Base-by-base conservation (phyloP, 64 coral and sea anemone genomes). In the Stichodactyla helianthus region DNA sequence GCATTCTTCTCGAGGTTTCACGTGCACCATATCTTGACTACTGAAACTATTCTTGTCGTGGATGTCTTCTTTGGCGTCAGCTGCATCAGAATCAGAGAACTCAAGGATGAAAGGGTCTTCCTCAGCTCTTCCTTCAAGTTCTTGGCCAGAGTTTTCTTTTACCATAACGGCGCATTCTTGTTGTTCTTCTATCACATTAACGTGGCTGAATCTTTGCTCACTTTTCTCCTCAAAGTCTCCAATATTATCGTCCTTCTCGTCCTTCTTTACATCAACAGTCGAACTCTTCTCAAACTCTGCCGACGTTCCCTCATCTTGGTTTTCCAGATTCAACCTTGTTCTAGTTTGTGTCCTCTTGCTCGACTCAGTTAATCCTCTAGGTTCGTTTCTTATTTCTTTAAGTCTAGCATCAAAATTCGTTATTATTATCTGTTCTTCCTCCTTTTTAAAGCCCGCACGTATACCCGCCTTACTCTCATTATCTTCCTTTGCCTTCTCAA, bases 31-130 rank as follows among this genome's bases (percentile, higher is more conserved):
- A 4, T 13, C 9, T 6, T 6, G 7, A 65, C 20, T n/a, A 65
- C 18, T 22, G 5, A 65, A 20, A n/a, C 18, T 65, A 18, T 65
- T n/a, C 62, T 65, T 65, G 5, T 22, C 62, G 22, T 65, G 9
- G 19, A n/a, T 22, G 19, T 9, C 62, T 65, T 7, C 12, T 8
- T 79, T 26, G 2, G 10, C 77, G 7, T 79, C 77, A 15, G 77
- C 31, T 13, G 28, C 77, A 50, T 79, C 77, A 51, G 77, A 79
- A 79, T 79, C 77, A 31, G 77, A 79, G 12, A 79, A 52, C 77
- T 79, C 31, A 6, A 79, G 77, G 20, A 79, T 13, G 11, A 79
- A 79, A 50, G 77, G 77, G 18, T 51, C 11, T 79, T 79, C 62
- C 20, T 65, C 62, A 7, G 20, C 35, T 44, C 35, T 65, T 65